Evolutionary conservation across 2,113 vertebrate species (phyloP).

Genomic region (Camelus bactrianus): DNA sequence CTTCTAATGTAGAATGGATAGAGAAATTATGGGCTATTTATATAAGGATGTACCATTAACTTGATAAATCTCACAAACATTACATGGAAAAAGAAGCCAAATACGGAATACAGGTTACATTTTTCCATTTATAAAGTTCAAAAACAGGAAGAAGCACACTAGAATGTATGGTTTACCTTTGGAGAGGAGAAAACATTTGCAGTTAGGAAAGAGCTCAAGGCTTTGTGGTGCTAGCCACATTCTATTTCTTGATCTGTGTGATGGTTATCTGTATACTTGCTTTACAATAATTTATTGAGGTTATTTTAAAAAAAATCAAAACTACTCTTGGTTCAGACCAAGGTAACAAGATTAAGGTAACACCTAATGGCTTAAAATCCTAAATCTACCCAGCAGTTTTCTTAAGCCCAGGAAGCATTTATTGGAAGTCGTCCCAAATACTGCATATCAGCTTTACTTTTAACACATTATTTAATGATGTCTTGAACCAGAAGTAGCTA

Average conservation of each 20-base stretch:
- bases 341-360: too few species aligned
- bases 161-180: neutral
- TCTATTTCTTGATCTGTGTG: neutral
- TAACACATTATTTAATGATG: neutral
- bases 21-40: neutral
- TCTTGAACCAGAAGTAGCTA: neutral
- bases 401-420: neutral
- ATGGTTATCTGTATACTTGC: neutral
- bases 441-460: neutral
- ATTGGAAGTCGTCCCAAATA: neutral
- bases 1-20: neutral
- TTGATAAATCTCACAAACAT: slow-evolving; percentile 20
- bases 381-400: neutral
- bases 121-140: neutral
- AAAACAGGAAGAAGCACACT: neutral
- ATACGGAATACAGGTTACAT: neutral
- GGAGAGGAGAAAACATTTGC: neutral
- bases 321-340: neutral
- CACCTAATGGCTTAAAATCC: neutral
- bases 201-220: neutral
- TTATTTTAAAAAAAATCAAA: neutral
- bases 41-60: neutral
- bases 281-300: neutral
- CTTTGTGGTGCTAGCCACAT: neutral
- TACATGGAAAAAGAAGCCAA: neutral